Conservation (phyloP, 2,797 vertebrate genomes). For the Sarcophilus harrisii region DNA sequence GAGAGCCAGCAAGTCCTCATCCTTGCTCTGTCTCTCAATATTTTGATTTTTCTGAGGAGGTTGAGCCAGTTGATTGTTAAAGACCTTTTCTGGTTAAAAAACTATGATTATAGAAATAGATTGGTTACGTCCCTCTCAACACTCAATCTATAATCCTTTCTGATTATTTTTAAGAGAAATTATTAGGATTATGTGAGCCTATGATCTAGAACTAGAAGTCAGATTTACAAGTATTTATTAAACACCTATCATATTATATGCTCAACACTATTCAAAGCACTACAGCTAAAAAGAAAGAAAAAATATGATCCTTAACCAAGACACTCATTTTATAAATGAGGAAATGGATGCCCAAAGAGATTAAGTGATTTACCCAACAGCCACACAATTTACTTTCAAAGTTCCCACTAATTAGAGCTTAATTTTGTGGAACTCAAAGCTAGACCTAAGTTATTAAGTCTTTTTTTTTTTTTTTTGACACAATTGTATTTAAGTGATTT, state of each 20-base stretch:
- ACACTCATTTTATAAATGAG: neutral
- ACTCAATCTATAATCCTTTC: neutral
- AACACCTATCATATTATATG: neutral
- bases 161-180: no score
- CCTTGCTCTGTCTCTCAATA: no score
- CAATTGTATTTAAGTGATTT: no score
- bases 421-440: slow-evolving; percentile 21
- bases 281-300: neutral
- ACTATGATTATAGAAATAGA: neutral
- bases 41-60: no score
- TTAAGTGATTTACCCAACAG: neutral
- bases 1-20: no score
- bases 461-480: slow-evolving; percentile 57
- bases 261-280: neutral
- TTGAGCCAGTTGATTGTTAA: neutral
- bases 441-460: slow-evolving; percentile 1
- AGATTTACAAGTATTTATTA: neutral
- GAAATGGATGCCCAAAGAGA: neutral
- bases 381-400: slow-evolving; percentile 9
- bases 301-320: neutral
- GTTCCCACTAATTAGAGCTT: neutral
- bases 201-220: neutral
- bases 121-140: neutral
- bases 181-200: neutral
- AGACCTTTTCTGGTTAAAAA: neutral